phyloP scores from a whole-genome alignment of 2,797 vertebrate genomes.

The Parauchenoglanis punctatus region DNA sequence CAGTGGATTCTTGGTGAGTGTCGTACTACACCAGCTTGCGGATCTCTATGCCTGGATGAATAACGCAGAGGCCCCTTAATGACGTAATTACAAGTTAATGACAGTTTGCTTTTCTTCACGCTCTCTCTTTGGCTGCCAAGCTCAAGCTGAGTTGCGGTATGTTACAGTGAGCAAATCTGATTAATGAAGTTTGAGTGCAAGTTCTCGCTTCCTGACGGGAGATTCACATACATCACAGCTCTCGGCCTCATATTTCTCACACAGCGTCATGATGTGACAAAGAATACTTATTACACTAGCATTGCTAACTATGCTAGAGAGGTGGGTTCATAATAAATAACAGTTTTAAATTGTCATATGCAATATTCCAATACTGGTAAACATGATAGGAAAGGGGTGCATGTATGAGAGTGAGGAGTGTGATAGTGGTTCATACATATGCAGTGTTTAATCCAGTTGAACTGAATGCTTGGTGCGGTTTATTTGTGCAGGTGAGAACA shows the following conservation, averaged over 20 bases:
- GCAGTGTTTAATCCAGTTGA: too few relatives aligned
- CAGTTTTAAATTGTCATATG: background rate
- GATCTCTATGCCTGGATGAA: conserved; percentile 52
- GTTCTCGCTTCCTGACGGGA: conserved; percentile 66
- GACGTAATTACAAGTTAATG: conserved; percentile 62
- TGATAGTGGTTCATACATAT: too few relatives aligned
- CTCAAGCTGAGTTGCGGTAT: conserved; percentile 69
- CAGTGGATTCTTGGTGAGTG: conserved; percentile 44
- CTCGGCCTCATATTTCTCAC: conserved; percentile 40
- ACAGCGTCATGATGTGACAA: conserved; percentile 33
- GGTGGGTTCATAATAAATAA: background rate
- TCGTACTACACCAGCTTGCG: conserved; percentile 40
- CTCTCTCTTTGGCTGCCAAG: conserved; percentile 44
- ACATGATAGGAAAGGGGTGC: background rate
- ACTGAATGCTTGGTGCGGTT: too few relatives aligned
- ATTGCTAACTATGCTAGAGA: background rate
- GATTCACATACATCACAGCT: conserved; percentile 42
- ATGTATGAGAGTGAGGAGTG: background rate
- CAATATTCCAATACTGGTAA: background rate
- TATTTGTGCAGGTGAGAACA: too few relatives aligned
- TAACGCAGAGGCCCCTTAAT: conserved; percentile 55
- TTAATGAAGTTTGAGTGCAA: conserved; percentile 70
- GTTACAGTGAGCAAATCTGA: conserved; percentile 62
- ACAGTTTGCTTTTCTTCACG: conserved; percentile 57
- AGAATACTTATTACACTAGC: background rate